Evolutionary conservation across 1,140 invertebrate genomes (phyloP).

Genomic region (Zaprionus tsacasi): DNA sequence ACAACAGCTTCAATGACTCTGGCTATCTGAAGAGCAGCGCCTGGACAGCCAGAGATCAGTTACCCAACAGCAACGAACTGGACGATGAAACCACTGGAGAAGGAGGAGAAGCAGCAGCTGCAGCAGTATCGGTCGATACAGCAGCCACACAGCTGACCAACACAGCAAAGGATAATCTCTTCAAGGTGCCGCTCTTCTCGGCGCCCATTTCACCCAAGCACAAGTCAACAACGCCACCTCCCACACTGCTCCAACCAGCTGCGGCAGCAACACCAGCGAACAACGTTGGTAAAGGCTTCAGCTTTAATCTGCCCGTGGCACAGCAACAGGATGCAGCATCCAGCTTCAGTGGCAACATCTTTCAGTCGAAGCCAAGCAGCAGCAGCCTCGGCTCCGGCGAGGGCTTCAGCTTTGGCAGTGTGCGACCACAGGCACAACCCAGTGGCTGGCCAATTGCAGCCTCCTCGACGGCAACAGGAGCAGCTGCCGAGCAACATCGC

Average conservation of each 20-base stretch:
- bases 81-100: not conserved
- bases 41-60: slow-evolving; percentile 76
- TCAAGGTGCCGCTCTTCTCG: slow-evolving; percentile 60
- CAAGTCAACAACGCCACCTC: slow-evolving; percentile 26
- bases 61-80: slow-evolving; percentile 27
- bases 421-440: not conserved
- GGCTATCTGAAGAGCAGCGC: slow-evolving; percentile 84
- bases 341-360: slow-evolving; percentile 27
- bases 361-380: not conserved
- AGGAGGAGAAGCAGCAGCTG: not conserved
- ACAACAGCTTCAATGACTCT: slow-evolving; percentile 88
- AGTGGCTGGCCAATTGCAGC: not conserved
- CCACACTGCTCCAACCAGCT: not conserved
- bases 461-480: no score
- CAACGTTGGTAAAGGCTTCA: slow-evolving; percentile 3
- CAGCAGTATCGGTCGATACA: not conserved
- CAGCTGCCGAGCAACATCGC: slow-evolving; percentile 14
- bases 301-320: slow-evolving; percentile 1
- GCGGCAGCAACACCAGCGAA: not conserved
- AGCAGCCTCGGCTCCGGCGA: not conserved
- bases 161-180: slow-evolving; percentile 49
- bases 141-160: not conserved
- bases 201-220: slow-evolving; percentile 43
- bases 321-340: not conserved
- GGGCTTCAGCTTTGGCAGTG: slow-evolving; percentile 10